Percentiles rank a stretch among this genome's conserved stretches.
Conservation (phyloP, 2,113 vertebrate species). For the Arothron firmamentum region DNA sequence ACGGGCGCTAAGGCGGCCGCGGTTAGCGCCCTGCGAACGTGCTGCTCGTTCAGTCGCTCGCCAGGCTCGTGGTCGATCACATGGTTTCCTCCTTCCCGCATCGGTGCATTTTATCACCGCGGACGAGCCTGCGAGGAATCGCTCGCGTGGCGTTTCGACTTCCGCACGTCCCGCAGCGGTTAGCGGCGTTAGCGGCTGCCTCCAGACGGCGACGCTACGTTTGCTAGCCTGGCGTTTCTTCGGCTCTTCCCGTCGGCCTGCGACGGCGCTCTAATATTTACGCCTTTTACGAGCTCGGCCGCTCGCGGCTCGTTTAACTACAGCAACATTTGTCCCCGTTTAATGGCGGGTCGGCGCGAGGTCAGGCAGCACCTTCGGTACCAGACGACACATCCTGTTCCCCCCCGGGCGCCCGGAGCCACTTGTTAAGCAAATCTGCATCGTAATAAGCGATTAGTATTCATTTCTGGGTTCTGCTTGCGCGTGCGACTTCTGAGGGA, state of each 20-base stretch:
- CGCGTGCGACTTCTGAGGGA: too few relatives aligned
- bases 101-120: too few relatives aligned
- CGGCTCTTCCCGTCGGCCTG: not conserved
- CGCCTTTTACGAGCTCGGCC: slow-evolving; percentile 29
- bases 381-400: slow-evolving; percentile 33
- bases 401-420: slow-evolving; percentile 46
- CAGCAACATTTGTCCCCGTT: slow-evolving; percentile 45
- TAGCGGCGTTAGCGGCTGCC: too few relatives aligned
- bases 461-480: slow-evolving; percentile 39
- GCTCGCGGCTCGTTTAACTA: slow-evolving; percentile 44
- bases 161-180: too few relatives aligned
- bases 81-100: too few relatives aligned
- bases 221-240: not conserved
- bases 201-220: not conserved
- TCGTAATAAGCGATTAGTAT: slow-evolving; percentile 60
- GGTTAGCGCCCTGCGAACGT: too few relatives aligned
- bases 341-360: slow-evolving; percentile 36
- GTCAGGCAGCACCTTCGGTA: slow-evolving; percentile 37
- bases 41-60: too few relatives aligned
- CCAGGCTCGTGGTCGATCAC: too few relatives aligned
- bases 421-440: slow-evolving; percentile 59
- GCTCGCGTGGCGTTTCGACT: too few relatives aligned
- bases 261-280: slow-evolving; percentile 34
- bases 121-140: too few relatives aligned
- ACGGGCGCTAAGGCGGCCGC: too few relatives aligned